phyloP scores from a whole-genome alignment of 35 echinoderm and acorn worm genomes.

The Ptychodera flava region DNA sequence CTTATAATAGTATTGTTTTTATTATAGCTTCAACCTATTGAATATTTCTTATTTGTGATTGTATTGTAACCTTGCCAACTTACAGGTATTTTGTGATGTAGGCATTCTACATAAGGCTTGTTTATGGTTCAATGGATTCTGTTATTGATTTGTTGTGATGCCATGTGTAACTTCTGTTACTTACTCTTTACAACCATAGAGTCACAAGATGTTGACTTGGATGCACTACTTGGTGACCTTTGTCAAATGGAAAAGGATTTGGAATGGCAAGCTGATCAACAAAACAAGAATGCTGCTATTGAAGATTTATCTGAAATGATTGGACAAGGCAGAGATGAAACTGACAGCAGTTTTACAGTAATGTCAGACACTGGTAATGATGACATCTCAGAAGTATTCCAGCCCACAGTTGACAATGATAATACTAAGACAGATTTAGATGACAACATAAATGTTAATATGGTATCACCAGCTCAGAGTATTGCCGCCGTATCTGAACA shows the following conservation, averaged over 20 bases:
- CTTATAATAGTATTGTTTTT: no score
- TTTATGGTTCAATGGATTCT: no score
- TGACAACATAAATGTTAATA: background rate
- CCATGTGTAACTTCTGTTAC: no score
- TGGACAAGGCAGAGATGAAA: background rate
- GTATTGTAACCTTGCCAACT: no score
- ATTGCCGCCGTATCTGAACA: background rate
- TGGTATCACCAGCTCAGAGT: background rate
- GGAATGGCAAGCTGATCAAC: slow-evolving; percentile 44
- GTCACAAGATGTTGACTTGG: slow-evolving; percentile 91
- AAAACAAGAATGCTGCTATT: no score
- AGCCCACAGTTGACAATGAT: background rate
- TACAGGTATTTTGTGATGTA: no score
- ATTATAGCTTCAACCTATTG: no score
- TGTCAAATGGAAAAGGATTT: slow-evolving; percentile 89
- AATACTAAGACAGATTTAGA: background rate
- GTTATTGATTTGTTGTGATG: no score
- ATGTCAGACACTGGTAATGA: background rate
- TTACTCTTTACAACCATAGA: slow-evolving; percentile 22
- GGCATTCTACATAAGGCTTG: no score
- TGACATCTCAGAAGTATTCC: background rate
- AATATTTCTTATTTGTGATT: no score
- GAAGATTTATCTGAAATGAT: background rate
- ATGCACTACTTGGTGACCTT: slow-evolving; percentile 88
- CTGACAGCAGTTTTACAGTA: background rate